phyloP scores from a whole-genome alignment of 2,888 invertebrate genomes.

The Sclerodermus sp. region DNA sequence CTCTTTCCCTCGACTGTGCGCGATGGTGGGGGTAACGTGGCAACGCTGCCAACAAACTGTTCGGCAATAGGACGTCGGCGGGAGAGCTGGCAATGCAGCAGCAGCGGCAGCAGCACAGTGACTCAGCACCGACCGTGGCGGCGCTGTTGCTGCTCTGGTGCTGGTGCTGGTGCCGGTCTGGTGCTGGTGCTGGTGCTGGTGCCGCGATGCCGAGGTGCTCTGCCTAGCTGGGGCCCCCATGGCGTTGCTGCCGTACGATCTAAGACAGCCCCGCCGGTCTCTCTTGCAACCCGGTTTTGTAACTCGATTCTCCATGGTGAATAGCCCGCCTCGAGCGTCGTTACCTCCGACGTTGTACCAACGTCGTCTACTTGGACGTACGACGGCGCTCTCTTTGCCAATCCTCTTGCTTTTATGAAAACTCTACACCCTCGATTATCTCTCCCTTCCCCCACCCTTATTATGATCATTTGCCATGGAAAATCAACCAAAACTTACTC shows the following conservation, averaged over 20 bases:
- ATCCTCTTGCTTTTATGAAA: too few relatives aligned
- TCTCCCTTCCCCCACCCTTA: too few relatives aligned
- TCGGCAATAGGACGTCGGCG: conserved; percentile 12
- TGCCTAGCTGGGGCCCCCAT: too few relatives aligned
- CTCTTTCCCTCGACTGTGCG: neutral
- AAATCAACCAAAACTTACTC: too few relatives aligned
- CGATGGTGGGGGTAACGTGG: conserved; percentile 19
- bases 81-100: conserved; percentile 25
- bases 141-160: conserved; percentile 27
- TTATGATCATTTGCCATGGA: too few relatives aligned
- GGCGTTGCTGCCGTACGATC: conserved; percentile 18
- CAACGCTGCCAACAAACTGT: conserved; percentile 24
- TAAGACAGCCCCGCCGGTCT: conserved; percentile 33
- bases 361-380: too few relatives aligned
- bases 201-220: conserved; percentile 7
- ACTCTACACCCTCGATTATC: too few relatives aligned
- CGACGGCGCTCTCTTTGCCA: too few relatives aligned
- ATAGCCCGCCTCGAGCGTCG: conserved; percentile 22
- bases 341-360: too few relatives aligned
- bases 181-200: too few relatives aligned
- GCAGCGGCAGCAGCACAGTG: conserved; percentile 48
- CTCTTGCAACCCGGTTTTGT: conserved; percentile 48
- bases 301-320: conserved; percentile 46
- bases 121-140: conserved; percentile 39
- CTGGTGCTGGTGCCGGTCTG: conserved; percentile 18